Evolutionary conservation across 2,888 invertebrate genomes (phyloP).

Genomic region (Lathronympha strigana): DNA sequence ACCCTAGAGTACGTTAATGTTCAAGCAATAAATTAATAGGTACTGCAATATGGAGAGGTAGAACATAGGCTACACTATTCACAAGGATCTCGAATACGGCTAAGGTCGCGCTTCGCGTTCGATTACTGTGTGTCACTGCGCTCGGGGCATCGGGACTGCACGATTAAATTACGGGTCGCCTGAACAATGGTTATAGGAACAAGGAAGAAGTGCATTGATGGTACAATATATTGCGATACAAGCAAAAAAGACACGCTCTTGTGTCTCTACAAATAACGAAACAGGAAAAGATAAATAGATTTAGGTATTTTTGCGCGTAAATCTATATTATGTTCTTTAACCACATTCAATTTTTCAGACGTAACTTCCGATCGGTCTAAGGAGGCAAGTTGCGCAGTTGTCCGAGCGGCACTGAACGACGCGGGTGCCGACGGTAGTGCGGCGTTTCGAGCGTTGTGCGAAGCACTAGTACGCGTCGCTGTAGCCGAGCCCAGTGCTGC

Average conservation of each 20-base stretch:
- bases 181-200: neutral
- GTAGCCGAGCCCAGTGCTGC: conserved; percentile 76
- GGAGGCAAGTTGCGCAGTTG: conserved; percentile 63
- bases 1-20: neutral
- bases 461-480: conserved; percentile 82
- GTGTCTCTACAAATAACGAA: too few species aligned
- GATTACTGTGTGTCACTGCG: conserved; percentile 13
- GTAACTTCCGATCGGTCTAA: conserved; percentile 69
- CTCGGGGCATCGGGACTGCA: conserved; percentile 5
- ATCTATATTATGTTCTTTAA: too few species aligned
- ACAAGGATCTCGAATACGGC: neutral
- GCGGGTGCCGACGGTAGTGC: conserved; percentile 51
- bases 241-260: neutral
- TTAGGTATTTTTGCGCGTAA: too few species aligned
- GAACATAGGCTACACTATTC: neutral
- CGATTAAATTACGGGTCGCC: conserved; percentile 13
- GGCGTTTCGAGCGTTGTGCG: conserved; percentile 77
- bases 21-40: neutral
- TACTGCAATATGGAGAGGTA: neutral
- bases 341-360: conserved; percentile 53
- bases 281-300: too few species aligned
- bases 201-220: too few species aligned
- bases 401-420: conserved; percentile 54
- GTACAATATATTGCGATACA: too few species aligned
- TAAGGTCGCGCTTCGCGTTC: conserved; percentile 15